Percentiles rank a stretch among this genome's conserved stretches.
These are phyloP conservation scores for Stenurella melanura DNA, from an alignment of 2,888 invertebrate genomes.

Conservation along the genomic window DNA sequence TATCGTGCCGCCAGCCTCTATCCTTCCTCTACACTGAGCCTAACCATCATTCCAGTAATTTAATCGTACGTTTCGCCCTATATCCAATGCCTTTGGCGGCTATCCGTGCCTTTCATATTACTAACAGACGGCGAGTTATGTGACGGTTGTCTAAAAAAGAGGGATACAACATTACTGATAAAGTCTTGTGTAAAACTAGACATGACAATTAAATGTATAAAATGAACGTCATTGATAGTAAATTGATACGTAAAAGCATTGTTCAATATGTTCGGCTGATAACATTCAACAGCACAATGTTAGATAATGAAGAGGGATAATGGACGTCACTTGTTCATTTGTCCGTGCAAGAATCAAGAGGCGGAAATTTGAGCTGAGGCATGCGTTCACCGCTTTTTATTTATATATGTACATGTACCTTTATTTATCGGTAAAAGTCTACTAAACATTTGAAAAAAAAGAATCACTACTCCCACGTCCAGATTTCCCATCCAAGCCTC, in stretches of 20 bases:
- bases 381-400: not conserved
- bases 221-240: conserved; percentile 22
- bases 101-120: conserved; percentile 8
- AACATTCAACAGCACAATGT: conserved; percentile 10
- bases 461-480: too few species aligned
- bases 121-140: conserved; percentile 24
- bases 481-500: too few species aligned
- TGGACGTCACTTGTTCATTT: conserved; percentile 6
- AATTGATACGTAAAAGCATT: conserved; percentile 24
- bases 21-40: conserved; percentile 8
- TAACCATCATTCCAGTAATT: conserved; percentile 25
- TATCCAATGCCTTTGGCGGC: conserved; percentile 6
- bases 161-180: conserved; percentile 15
- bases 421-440: too few species aligned
- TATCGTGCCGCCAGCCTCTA: conserved; percentile 16
- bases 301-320: conserved; percentile 4
- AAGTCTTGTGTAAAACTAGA: conserved; percentile 25
- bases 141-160: conserved; percentile 25
- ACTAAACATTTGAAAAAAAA: too few species aligned
- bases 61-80: conserved; percentile 19
- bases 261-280: conserved; percentile 12
- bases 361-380: not conserved
- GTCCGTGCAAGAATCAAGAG: not conserved
- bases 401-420: not conserved
- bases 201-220: conserved; percentile 23